Percentiles rank a stretch among this genome's conserved stretches.
These are phyloP conservation scores for Drosophila subobscura DNA, from an alignment of 1,140 invertebrate genomes.

Conservation along the genomic window DNA sequence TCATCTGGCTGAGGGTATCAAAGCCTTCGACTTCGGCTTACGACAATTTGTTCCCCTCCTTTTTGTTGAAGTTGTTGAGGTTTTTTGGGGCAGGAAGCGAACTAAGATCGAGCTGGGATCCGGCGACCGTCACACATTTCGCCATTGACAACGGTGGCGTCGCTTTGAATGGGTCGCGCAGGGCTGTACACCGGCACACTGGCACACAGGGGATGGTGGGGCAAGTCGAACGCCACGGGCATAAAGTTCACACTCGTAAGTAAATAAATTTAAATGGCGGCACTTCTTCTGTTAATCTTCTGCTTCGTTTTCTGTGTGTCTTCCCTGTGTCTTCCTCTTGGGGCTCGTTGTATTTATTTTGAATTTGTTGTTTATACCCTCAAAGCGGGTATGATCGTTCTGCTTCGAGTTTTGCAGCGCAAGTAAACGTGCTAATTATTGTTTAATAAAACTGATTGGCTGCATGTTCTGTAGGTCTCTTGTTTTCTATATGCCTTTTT, in stretches of 20 bases:
- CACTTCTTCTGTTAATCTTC: conserved; percentile 77
- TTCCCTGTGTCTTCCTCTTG: conserved; percentile 19
- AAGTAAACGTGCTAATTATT: too few species aligned
- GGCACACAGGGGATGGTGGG: neutral
- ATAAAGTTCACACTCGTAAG: conserved; percentile 82
- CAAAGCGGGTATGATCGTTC: neutral
- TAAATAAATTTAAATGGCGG: conserved; percentile 82
- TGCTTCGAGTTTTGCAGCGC: too few species aligned
- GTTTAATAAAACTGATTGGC: too few species aligned
- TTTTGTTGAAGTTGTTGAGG: conserved; percentile 1
- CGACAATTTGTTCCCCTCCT: neutral
- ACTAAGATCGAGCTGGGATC: conserved; percentile 52
- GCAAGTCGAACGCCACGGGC: conserved; percentile 66
- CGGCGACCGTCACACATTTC: conserved; percentile 61
- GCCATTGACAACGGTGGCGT: conserved; percentile 73
- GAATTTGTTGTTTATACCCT: conserved; percentile 24
- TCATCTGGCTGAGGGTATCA: too few species aligned
- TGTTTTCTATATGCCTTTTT: too few species aligned
- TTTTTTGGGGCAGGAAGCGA: conserved; percentile 54
- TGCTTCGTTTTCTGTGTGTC: conserved; percentile 32
- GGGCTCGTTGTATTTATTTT: conserved; percentile 45
- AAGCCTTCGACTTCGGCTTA: too few species aligned
- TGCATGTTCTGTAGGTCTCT: neutral
- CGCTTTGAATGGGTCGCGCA: conserved; percentile 1
- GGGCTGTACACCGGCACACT: neutral